Evolutionary conservation across 2,113 vertebrate genomes (phyloP).

Genomic region (Epinephelus fuscoguttatus): DNA sequence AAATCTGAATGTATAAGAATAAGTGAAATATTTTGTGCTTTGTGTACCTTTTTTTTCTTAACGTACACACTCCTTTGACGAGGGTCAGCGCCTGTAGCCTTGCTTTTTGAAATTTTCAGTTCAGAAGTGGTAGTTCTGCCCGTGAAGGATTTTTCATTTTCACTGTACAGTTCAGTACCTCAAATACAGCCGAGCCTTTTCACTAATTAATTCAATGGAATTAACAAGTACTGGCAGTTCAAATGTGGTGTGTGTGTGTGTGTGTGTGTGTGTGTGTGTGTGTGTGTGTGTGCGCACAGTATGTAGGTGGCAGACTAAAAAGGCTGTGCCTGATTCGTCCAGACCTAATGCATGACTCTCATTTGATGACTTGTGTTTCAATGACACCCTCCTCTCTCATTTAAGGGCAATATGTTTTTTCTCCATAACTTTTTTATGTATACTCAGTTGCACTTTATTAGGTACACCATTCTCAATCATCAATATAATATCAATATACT

Average conservation of each 20-base stretch:
- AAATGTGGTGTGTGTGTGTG: background rate
- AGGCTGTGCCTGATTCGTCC: background rate
- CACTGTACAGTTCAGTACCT: background rate
- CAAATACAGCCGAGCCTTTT: constrained; percentile 9
- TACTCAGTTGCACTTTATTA: background rate
- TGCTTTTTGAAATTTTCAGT: constrained; percentile 40
- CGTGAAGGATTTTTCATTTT: constrained; percentile 57
- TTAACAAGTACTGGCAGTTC: constrained; percentile 28
- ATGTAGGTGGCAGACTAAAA: background rate
- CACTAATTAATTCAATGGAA: background rate
- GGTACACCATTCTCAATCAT: too few relatives aligned
- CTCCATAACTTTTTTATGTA: background rate
- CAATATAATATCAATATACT: too few relatives aligned
- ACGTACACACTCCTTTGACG: constrained; percentile 32
- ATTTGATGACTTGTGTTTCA: background rate
- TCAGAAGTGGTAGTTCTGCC: constrained; percentile 39
- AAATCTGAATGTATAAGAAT: constrained; percentile 43
- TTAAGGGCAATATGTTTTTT: background rate
- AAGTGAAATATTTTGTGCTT: constrained; percentile 30
- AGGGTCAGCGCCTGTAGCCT: constrained; percentile 51
- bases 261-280: background rate
- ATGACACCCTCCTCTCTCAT: background rate
- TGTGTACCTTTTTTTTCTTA: constrained; percentile 36
- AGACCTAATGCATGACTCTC: background rate
- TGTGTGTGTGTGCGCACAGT: background rate